Conservation (phyloP, 2,113 vertebrate species). For the Prionailurus viverrinus region DNA sequence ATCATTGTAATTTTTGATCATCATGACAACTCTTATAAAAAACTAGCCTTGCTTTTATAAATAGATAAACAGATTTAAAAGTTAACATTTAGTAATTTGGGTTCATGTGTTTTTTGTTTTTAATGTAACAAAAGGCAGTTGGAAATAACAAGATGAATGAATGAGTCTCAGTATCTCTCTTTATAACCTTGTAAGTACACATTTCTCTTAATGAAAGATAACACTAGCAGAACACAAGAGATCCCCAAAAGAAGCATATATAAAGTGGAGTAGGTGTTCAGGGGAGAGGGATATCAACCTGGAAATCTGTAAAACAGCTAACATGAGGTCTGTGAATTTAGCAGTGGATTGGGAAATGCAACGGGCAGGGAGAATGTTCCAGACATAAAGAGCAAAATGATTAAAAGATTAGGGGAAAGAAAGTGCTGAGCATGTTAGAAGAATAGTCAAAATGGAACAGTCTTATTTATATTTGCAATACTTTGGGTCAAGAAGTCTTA, state of each 20-base stretch:
- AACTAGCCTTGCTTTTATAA: background rate
- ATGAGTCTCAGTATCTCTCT: background rate
- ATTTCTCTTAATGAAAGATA: conserved; percentile 5
- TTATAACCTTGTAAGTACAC: background rate
- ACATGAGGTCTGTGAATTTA: conserved; percentile 20
- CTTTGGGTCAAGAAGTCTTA: background rate
- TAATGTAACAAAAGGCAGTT: background rate
- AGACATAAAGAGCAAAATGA: background rate
- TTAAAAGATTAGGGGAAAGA: background rate
- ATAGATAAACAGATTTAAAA: background rate
- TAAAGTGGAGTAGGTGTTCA: background rate
- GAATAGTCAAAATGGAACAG: background rate
- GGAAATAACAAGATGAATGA: background rate
- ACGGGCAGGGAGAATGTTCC: background rate
- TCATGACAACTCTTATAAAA: background rate
- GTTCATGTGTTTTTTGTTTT: background rate
- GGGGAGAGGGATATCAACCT: background rate
- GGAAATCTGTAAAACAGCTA: background rate
- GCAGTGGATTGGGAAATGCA: background rate
- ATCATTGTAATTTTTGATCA: background rate
- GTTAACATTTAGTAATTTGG: background rate
- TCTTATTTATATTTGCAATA: background rate
- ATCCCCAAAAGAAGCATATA: background rate
- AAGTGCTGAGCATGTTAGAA: fast-evolving
- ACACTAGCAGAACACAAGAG: background rate